Evolutionary conservation across 2,888 invertebrate species (phyloP), one percentile per base, ranked within the genome.

Genomic region (Drosophila stalkeri): DNA sequence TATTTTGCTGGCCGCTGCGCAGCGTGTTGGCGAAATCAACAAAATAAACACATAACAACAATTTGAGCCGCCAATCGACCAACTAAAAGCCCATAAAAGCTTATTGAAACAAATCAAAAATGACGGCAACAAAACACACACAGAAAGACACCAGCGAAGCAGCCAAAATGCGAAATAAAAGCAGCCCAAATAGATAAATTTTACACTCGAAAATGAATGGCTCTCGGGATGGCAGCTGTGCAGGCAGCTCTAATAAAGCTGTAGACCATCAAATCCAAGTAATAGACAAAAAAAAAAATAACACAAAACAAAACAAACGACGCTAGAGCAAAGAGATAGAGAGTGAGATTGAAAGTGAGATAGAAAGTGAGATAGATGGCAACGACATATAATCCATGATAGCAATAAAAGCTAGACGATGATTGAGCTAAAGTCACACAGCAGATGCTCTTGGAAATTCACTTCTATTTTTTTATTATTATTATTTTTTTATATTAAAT

Each of bases 61-160:
- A 72, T 72, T 82, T 70, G 60, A 70, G 57, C 62, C 73, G 31
- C 67, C 75, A 81, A 85, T 85, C 69, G 85, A 65, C 67, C 82
- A 84, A 84, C 87, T 73, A 81, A 82, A 86, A 73, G 62, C 73
- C 72, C 81, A 81, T 87, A 81, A 87, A 82, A 82, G 79, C 69
- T 79, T 68, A 87, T 87, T 79, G 80, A 74, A 82, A 74, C 68
- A 85, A 83, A 85, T 88, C 82, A 85, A 72, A 72, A 72, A 33
- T 56, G 43, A 49, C 41, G 27, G 31, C 65, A 65, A 20, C 43
- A 41, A 12, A 18, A 3, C 46, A 27, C 47, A 18, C 39, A 6
- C 43, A 20, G 20, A 18, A 39, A 47, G 37, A 47, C 54, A 37
- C 49, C 54, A 66, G 59, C 57, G 46, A 27, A 62, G 56, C 61